Evolutionary conservation across 2,113 vertebrate species (phyloP), one percentile per base, ranked within the genome.

Genomic region (Lipophrys pholis): DNA sequence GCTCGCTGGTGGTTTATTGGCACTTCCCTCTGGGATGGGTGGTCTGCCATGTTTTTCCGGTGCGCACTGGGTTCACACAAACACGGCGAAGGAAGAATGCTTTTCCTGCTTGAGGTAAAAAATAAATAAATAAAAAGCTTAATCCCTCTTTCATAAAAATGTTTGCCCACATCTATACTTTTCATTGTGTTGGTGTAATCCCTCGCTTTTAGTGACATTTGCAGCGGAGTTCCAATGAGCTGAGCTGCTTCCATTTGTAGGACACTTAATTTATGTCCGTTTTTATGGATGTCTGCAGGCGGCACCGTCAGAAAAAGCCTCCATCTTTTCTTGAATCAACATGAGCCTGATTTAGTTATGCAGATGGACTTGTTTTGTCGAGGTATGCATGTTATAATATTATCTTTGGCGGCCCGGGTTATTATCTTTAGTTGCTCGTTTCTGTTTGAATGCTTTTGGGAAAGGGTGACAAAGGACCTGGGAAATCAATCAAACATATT

Each of bases 11-110:
- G 72, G 64, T 81, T 82, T 88, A 78, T 76, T 76, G 76, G 69
- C 69, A 76, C 71, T 81, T 81, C 80, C 78, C 35, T 59, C 59
- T 76, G 78, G 76, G 81, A 86, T 86, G 76, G 81, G 81, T 85
- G 80, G 85, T 82, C 81, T 76, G 38, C 36, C 15, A 43, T 69
- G 49, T 80, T 82, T 80, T 71, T 63, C 5, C 2, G 56, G 67
- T 52, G 52, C 58, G 58, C 21, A 57, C 63, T 72, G 57, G 50
- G 43, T 56, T 48, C 43, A 50, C 35, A 74, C 68, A 70, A n/a
- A 81, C 54, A 50, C 7, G 45, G 50, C 21, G 21, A 30, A 30
- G 2, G 21, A 30, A 35, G 17, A 48, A 43, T 52, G 39, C 16
- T 58, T 69, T 60, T 69, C 36, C 61, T 55, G 7, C 52, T 36